A percentile compares a stretch with the other conserved stretches of the same genome.
Evolutionary conservation across 1,140 invertebrate species (phyloP).

Genomic region (Eufriesea mexicana): DNA sequence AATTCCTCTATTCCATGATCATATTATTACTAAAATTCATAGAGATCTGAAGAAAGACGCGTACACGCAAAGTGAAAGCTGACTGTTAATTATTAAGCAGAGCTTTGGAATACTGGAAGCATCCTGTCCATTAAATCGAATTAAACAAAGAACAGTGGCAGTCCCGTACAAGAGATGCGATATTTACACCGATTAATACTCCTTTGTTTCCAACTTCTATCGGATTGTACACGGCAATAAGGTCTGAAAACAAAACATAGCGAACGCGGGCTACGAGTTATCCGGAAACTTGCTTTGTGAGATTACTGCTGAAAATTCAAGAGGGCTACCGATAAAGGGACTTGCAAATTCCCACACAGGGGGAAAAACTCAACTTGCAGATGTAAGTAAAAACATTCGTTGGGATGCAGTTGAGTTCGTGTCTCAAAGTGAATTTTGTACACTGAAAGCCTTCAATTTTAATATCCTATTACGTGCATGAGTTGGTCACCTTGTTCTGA

Average conservation of each 20-base stretch:
- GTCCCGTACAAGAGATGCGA: no score
- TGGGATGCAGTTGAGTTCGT: not conserved
- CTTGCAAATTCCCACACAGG: not conserved
- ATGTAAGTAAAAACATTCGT: not conserved
- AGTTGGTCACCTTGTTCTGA: no score
- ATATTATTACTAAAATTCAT: no score
- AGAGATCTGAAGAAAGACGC: not conserved
- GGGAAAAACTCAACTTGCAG: not conserved
- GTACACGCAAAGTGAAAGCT: not conserved
- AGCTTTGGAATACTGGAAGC: not conserved
- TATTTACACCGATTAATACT: slow-evolving; percentile 10
- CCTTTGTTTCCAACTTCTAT: not conserved
- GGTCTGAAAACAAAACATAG: not conserved
- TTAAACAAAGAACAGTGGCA: not conserved
- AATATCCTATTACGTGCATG: not conserved
- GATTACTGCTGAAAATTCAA: slow-evolving; percentile 9
- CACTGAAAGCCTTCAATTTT: not conserved
- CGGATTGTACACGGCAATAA: not conserved
- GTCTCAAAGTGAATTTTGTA: not conserved
- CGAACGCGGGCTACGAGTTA: not conserved
- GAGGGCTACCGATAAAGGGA: not conserved
- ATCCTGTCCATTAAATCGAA: not conserved
- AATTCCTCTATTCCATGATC: not conserved
- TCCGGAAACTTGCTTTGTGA: slow-evolving; percentile 9
- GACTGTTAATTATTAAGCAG: not conserved